phyloP scores from a whole-genome alignment of 2,888 invertebrate species.

The Drosophila engyochracea region DNA sequence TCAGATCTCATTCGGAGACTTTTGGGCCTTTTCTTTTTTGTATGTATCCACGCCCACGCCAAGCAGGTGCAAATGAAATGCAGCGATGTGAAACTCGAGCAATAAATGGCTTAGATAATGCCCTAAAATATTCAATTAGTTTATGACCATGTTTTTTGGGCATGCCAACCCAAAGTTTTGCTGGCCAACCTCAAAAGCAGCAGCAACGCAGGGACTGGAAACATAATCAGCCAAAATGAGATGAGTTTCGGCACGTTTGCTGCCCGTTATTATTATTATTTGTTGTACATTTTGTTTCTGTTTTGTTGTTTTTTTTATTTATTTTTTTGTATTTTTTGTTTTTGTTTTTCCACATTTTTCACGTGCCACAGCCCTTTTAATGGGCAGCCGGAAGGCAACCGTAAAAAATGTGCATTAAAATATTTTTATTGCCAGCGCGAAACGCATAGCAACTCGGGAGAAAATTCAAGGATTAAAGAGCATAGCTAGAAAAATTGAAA shows the following conservation, averaged over 20 bases:
- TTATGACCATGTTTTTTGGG: conserved; percentile 68
- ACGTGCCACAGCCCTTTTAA: conserved; percentile 70
- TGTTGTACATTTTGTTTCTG: not conserved
- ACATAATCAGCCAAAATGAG: conserved; percentile 58
- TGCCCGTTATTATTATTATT: conserved; percentile 38
- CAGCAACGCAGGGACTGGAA: conserved; percentile 12
- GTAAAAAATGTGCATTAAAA: conserved; percentile 73
- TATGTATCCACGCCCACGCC: not conserved
- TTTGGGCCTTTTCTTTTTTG: conserved; percentile 21
- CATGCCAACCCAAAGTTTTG: conserved; percentile 20
- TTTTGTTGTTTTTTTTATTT: conserved; percentile 45
- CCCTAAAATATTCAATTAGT: conserved; percentile 79
- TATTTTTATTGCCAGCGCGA: conserved; percentile 71
- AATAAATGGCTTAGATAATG: conserved; percentile 80
- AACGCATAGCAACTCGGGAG: conserved; percentile 8
- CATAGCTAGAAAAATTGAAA: conserved; percentile 63
- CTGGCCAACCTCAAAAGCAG: conserved; percentile 17
- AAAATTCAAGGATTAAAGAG: conserved; percentile 56
- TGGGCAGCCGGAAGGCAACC: conserved; percentile 54
- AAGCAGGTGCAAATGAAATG: conserved; percentile 72
- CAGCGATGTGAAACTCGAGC: conserved; percentile 76
- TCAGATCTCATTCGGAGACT: conserved; percentile 60
- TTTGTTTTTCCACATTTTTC: conserved; percentile 34
- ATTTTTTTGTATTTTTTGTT: conserved; percentile 11
- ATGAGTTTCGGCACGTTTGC: conserved; percentile 55